phyloP scores from a whole-genome alignment of 2,888 invertebrate genomes.

The Merodon equestris region DNA sequence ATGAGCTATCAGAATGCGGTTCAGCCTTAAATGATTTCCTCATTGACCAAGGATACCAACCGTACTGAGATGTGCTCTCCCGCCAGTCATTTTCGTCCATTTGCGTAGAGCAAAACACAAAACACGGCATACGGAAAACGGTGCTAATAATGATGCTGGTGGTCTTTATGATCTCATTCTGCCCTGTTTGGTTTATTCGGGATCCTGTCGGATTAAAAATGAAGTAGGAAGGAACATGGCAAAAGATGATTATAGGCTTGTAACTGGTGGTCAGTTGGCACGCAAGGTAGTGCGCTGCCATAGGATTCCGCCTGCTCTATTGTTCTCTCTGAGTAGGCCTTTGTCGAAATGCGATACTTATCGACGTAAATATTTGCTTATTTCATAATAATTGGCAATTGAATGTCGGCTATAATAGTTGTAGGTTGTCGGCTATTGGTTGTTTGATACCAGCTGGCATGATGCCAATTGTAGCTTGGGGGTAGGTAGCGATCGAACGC shows the following conservation, averaged over 20 bases:
- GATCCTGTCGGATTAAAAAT: constrained; percentile 23
- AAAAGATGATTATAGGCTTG: constrained; percentile 68
- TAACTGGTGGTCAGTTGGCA: constrained; percentile 67
- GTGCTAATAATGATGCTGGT: constrained; percentile 65
- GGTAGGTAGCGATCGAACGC: constrained; percentile 28
- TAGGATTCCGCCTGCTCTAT: constrained; percentile 1
- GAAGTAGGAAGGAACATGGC: constrained; percentile 33
- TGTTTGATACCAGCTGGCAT: constrained; percentile 19
- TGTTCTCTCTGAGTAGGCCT: constrained; percentile 28
- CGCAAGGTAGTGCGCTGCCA: constrained; percentile 53
- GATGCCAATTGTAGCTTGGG: constrained; percentile 50
- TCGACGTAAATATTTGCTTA: constrained; percentile 68
- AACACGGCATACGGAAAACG: constrained; percentile 27
- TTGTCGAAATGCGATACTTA: constrained; percentile 62
- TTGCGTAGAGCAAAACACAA: constrained; percentile 59
- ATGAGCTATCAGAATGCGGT: constrained; percentile 53
- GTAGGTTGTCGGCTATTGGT: constrained; percentile 2
- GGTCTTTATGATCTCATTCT: constrained; percentile 47
- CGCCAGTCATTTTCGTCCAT: constrained; percentile 49
- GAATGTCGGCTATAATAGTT: constrained; percentile 56
- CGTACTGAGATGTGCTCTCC: constrained; percentile 10
- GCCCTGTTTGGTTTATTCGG: constrained; percentile 32
- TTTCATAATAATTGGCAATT: constrained; percentile 69
- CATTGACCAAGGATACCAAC: constrained; percentile 62
- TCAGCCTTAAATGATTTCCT: constrained; percentile 63